A percentile compares a stretch with the other conserved stretches of the same genome.
Evolutionary conservation across 2,113 vertebrate genomes (phyloP).

Genomic region (Taxidea taxus): DNA sequence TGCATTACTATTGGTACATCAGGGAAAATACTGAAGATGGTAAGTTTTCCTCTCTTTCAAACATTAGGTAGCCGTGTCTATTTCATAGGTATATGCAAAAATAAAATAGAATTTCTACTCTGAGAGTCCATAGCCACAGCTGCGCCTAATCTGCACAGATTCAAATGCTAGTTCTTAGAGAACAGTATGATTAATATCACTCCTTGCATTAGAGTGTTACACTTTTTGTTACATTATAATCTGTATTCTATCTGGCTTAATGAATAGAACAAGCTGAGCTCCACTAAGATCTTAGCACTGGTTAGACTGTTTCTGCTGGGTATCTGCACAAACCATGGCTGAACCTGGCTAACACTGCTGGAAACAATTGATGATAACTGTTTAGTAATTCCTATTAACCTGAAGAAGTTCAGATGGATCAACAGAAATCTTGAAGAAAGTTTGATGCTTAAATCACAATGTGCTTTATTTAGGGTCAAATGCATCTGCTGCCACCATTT

Average conservation of each 20-base stretch:
- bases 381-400: slow-evolving; percentile 40
- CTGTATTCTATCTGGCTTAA: not conserved
- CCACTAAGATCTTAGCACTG: not conserved
- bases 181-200: not conserved
- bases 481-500: not conserved
- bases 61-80: not conserved
- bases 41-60: not conserved
- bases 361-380: not conserved
- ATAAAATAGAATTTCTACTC: not conserved
- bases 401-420: not conserved
- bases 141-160: not conserved
- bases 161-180: not conserved
- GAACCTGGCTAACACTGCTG: not conserved
- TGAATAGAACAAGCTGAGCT: slow-evolving; percentile 36
- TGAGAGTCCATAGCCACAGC: not conserved
- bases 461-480: not conserved
- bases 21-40: not conserved
- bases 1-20: not conserved
- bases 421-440: not conserved
- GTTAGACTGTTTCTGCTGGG: not conserved
- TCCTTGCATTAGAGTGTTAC: not conserved
- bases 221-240: not conserved
- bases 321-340: not conserved
- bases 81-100: not conserved
- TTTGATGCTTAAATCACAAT: slow-evolving; percentile 35